These are phyloP conservation scores for Junonia oenone DNA, from an alignment of 2,888 invertebrate genomes.

Conservation along the genomic window DNA sequence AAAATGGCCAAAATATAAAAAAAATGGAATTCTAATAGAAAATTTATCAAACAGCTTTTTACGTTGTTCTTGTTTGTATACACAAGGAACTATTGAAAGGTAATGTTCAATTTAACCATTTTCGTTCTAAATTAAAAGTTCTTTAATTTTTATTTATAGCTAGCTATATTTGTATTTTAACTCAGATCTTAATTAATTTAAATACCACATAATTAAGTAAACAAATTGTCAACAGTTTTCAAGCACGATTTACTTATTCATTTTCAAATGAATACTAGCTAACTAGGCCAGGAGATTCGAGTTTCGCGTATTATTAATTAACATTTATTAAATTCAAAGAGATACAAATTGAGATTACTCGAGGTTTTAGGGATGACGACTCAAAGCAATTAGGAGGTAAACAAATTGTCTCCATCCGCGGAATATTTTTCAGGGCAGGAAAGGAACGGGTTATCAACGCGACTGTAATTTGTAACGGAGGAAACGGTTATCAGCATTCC, in stretches of 20 bases:
- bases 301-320: conserved; percentile 12
- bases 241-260: conserved; percentile 6
- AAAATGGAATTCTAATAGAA: too few species aligned
- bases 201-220: conserved; percentile 3
- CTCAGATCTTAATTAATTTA: neutral
- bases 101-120: too few species aligned
- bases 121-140: too few species aligned
- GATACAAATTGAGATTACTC: conserved; percentile 9
- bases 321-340: conserved; percentile 16
- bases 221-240: conserved; percentile 8
- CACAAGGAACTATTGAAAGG: too few species aligned
- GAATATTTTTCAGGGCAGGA: conserved; percentile 12
- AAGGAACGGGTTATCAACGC: conserved; percentile 8
- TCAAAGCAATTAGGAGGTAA: conserved; percentile 24
- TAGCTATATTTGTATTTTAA: neutral
- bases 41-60: too few species aligned
- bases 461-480: conserved; percentile 16
- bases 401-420: conserved; percentile 16
- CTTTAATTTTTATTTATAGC: too few species aligned
- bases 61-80: too few species aligned
- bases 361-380: conserved; percentile 7
- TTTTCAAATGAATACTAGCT: conserved; percentile 14
- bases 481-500: conserved; percentile 13
- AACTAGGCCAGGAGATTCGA: conserved; percentile 17
- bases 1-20: neutral